Evolutionary conservation across 2,888 invertebrate species (phyloP).

Genomic region (Smittia aterrima): DNA sequence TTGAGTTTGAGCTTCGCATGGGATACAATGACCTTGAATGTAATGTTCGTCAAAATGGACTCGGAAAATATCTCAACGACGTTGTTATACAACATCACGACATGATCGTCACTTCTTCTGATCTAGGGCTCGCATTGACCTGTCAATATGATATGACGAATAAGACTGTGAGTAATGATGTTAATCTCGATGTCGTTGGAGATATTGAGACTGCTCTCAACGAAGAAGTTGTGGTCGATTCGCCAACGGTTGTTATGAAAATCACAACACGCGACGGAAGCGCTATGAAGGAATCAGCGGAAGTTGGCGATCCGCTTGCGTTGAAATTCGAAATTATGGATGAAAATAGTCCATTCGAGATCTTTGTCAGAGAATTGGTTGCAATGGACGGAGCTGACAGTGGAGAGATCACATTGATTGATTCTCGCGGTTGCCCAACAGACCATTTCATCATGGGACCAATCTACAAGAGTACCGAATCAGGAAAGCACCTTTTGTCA

Average conservation of each 20-base stretch:
- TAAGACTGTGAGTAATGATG: slow-evolving; percentile 89
- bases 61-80: slow-evolving; percentile 85
- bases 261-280: slow-evolving; percentile 82
- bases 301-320: slow-evolving; percentile 89
- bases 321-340: slow-evolving; percentile 90
- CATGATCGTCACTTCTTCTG: slow-evolving; percentile 90
- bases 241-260: slow-evolving; percentile 92
- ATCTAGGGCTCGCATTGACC: slow-evolving; percentile 87
- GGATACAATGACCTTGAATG: slow-evolving; percentile 90
- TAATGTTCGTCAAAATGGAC: slow-evolving; percentile 84
- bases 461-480: slow-evolving; percentile 74
- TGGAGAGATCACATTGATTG: slow-evolving; percentile 88
- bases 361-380: slow-evolving; percentile 89
- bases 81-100: slow-evolving; percentile 95
- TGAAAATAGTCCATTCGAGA: slow-evolving; percentile 90
- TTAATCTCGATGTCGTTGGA: slow-evolving; percentile 83
- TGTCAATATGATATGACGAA: slow-evolving; percentile 93
- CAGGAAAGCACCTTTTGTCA: slow-evolving; percentile 80
- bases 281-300: slow-evolving; percentile 81
- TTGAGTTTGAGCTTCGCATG: slow-evolving; percentile 90
- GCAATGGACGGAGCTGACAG: slow-evolving; percentile 93
- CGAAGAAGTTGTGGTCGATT: slow-evolving; percentile 89
- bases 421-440: slow-evolving; percentile 88
- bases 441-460: slow-evolving; percentile 94
- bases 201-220: slow-evolving; percentile 83